Evolutionary conservation across 2,888 invertebrate species (phyloP).

Genomic region (Cataglyphis altisquamis): DNA sequence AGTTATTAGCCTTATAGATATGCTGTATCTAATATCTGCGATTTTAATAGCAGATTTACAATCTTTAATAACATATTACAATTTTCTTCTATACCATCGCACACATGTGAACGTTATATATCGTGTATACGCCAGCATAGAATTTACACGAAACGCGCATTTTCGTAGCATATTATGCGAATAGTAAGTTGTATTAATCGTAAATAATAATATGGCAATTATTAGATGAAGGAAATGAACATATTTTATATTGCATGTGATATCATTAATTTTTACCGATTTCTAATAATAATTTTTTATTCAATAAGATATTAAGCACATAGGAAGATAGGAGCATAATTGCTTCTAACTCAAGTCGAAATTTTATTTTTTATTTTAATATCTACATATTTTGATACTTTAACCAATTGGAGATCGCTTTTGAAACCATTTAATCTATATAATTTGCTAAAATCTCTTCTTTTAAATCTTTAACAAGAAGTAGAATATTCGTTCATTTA

Average conservation of each 20-base stretch:
- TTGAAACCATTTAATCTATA: not conserved
- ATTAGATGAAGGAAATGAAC: not conserved
- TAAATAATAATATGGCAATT: constrained; percentile 3
- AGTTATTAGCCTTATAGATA: constrained; percentile 36
- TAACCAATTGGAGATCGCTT: not conserved
- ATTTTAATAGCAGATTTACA: constrained; percentile 14
- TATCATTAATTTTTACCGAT: not conserved
- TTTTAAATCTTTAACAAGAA: not conserved
- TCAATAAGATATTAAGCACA: not conserved
- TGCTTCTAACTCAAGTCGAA: not conserved
- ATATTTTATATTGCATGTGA: not conserved
- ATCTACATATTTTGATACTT: not conserved
- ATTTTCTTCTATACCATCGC: not conserved
- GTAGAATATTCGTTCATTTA: not conserved
- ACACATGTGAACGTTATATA: not conserved
- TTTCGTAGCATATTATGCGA: not conserved
- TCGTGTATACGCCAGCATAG: not conserved
- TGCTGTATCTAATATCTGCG: constrained; percentile 25
- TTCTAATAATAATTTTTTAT: not conserved
- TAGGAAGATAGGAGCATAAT: not conserved
- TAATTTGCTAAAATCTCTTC: not conserved
- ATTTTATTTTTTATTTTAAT: not conserved
- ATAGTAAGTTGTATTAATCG: not conserved
- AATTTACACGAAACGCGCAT: not conserved
- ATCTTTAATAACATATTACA: not conserved